Conservation (phyloP, 1,140 invertebrate species). For the Bombus polaris region DNA sequence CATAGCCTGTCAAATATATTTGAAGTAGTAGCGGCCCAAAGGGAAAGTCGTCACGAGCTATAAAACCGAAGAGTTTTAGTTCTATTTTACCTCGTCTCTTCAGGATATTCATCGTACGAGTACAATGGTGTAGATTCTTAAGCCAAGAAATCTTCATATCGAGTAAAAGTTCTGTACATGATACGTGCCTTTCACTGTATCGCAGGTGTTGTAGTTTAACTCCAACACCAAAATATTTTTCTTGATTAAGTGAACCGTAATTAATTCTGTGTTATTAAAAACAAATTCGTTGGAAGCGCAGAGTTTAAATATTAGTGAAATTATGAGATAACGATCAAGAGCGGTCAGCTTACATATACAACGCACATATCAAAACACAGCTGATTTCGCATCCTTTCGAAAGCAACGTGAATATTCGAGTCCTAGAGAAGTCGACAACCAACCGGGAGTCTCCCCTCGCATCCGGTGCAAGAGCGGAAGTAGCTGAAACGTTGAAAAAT, state of each 20-base stretch:
- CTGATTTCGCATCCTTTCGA: neutral
- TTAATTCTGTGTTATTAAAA: neutral
- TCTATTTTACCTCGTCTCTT: neutral
- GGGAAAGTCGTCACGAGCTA: neutral
- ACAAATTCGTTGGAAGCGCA: too few species aligned
- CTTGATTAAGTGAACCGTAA: neutral
- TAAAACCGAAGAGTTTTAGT: neutral
- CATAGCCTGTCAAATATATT: slow-evolving; percentile 1
- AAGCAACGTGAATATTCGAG: neutral
- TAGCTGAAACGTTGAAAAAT: slow-evolving; percentile 47
- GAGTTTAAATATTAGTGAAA: neutral
- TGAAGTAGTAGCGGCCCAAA: neutral
- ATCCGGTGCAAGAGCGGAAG: slow-evolving; percentile 46
- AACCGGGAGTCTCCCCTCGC: slow-evolving; percentile 13
- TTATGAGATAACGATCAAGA: too few species aligned
- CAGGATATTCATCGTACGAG: neutral
- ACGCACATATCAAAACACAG: neutral
- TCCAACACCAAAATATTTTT: neutral
- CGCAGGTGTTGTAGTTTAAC: neutral
- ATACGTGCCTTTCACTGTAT: neutral
- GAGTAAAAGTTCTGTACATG: neutral
- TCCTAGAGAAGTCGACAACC: neutral
- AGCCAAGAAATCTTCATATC: neutral
- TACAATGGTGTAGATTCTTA: neutral
- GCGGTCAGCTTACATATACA: neutral